Base-by-base conservation (phyloP, 2,888 invertebrate genomes). In the Linnaemya tessellans region DNA sequence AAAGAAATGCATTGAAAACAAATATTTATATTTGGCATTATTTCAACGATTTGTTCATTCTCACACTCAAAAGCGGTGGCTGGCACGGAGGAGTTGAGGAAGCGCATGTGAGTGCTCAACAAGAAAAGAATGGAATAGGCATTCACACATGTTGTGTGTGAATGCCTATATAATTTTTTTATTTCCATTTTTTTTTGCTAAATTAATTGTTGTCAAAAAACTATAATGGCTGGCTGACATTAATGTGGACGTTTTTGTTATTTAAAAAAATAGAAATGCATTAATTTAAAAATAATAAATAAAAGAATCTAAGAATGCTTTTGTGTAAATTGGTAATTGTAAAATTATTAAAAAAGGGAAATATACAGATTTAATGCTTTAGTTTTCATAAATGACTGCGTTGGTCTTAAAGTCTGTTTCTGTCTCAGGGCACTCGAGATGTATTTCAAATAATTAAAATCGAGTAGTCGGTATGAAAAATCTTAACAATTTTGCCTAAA, bases 31-130 rank as follows among this genome's bases (percentile, higher is more conserved):
- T 54, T 82, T 85, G 85, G 85, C 85, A 85, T 51, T 60, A 71
- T 75, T 85, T 85, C 85, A 85, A 82, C 79, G 79, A 82, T 71
- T 82, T 85, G 79, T 82, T 71, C 68, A 51, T 64, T 30, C 22
- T 30, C 56, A 18, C 38, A 71, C n/a, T 20, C n/a, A 78, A 49
- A 46, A 38, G 25, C 62, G 20, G 3, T 1, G 58, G 38, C 56
- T 15, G 18, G 5, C 41, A 49, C 65, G 49, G 73, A 73, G 62
- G 38, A 22, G 49, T 51, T 41, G 25, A 49, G 65, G 73, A 49
- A 51, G 18, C 38, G 13, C 25, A 7, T 20, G 18, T n/a, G 15
- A 30, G 4, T 43, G 25, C 10, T 35, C 20, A 22, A 49, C 13
- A 51, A 58, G 60, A 74, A 79, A 46, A 74, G 25, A 54, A 46